These are phyloP conservation scores for Thaumatotibia leucotreta DNA, from an alignment of 1,140 invertebrate genomes.

Conservation along the genomic window DNA sequence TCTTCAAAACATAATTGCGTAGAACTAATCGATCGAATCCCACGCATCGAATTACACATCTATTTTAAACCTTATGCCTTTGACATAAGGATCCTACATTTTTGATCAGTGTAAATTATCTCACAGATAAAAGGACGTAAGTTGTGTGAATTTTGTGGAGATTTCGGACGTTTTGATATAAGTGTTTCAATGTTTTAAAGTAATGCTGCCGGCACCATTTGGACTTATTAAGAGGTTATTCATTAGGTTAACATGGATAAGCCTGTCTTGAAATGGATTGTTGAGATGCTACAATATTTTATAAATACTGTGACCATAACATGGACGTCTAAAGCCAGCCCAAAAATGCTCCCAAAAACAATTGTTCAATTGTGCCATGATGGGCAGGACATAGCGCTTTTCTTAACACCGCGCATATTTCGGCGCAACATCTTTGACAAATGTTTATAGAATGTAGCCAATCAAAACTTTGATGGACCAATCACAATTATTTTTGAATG, in stretches of 20 bases:
- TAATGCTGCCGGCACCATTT: conserved; percentile 57
- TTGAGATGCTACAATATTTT: not conserved
- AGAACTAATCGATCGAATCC: conserved; percentile 61
- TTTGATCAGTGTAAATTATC: not conserved
- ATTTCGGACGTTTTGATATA: not conserved
- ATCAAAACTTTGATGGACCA: no score
- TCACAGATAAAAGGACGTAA: not conserved
- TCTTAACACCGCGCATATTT: no score
- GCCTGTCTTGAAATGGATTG: conserved; percentile 7
- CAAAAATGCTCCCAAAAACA: no score
- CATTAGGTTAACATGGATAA: conserved; percentile 40
- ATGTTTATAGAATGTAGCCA: no score
- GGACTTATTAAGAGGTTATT: conserved; percentile 58
- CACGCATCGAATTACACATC: conserved; percentile 40
- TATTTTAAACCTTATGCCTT: conserved; percentile 5
- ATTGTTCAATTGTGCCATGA: no score
- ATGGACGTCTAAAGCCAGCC: no score
- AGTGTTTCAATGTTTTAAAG: conserved; percentile 39
- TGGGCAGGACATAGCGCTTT: no score
- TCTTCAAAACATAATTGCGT: conserved; percentile 52
- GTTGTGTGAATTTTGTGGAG: not conserved
- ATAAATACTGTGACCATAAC: not conserved
- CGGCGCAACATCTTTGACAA: no score
- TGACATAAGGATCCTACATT: conserved; percentile 7
- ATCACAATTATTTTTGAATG: no score